A percentile compares a stretch with the other conserved stretches of the same genome.
These are phyloP conservation scores for Burhinus oedicnemus DNA, from an alignment of 2,113 vertebrate species.

Conservation along the genomic window DNA sequence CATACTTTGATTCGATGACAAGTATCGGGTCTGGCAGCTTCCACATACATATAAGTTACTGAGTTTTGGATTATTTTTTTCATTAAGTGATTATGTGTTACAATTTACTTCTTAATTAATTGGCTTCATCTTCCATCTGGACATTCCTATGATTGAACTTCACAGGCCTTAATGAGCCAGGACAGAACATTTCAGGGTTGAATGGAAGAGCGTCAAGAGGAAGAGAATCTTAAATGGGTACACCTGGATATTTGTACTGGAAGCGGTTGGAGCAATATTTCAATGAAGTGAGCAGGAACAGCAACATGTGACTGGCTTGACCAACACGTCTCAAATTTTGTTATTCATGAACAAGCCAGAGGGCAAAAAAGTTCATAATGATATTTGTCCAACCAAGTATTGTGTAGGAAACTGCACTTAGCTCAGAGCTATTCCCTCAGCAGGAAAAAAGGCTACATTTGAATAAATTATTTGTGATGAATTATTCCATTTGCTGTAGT, in stretches of 20 bases:
- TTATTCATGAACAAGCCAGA: conserved; percentile 17
- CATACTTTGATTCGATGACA: background rate
- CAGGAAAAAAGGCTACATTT: background rate
- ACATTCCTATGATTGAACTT: background rate
- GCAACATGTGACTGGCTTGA: background rate
- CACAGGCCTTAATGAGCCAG: background rate
- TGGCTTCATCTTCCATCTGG: background rate
- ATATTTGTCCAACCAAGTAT: conserved; percentile 11
- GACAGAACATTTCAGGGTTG: background rate
- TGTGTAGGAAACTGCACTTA: background rate
- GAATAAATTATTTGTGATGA: conserved; percentile 34
- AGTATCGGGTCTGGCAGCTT: background rate
- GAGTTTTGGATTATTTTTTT: background rate
- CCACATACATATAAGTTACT: background rate
- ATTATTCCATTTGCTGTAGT: conserved; percentile 37
- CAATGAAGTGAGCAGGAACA: background rate
- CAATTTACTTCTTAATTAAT: background rate
- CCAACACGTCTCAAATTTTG: background rate
- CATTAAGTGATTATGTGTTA: background rate
- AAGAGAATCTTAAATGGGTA: background rate
- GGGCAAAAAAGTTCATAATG: background rate
- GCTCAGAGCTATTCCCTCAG: background rate
- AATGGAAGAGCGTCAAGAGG: background rate
- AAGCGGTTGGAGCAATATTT: background rate
- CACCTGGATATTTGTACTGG: background rate